Evolutionary conservation across 2,888 invertebrate species (phyloP), one percentile per base, ranked within the genome.

Genomic region (Volucella inanis): DNA sequence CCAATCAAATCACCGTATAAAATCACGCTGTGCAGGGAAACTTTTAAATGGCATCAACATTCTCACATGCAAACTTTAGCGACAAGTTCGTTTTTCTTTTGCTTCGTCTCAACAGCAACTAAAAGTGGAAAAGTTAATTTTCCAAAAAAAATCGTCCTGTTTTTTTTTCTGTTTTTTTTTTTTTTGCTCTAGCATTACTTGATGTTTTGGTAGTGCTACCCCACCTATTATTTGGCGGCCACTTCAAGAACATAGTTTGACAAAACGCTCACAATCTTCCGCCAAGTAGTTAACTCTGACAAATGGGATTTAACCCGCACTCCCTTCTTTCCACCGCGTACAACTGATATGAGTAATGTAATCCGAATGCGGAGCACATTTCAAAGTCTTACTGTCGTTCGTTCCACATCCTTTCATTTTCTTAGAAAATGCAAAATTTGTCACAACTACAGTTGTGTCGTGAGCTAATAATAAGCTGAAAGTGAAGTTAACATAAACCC

Each of bases 281-380:
- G 67, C 50, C 45, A 62, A 70, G 62, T 71, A 70, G 68, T 77
- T 81, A 65, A 52, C 50, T 72, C 50, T 81, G 81, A 74, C 71
- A 75, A 85, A 85, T 80, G 79, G 65, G 31, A 31, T 31, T 31
- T 31, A 31, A 31, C 31, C 49, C 55, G 39, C 52, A 2, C 52
- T 3, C 14, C 31, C 15, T 59, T 10, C 57, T 12, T 41, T 55
- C 41, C 12, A 47, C 45, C 47, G 2, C 59, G 39, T n/a, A 57
- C 52, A 62, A 67, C 64, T 77, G 72, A 81, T 59, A 67, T 77
- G 81, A 76, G 71, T 81, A 77, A 85, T 81, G 81, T 62, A 62
- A 84, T 74, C 72, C 55, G 70, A 77, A 81, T 85, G 84, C 75
- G 59, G 71, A 71, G 43, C 67, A 31, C 47, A 11, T 41, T 61